Base-by-base conservation (phyloP, 2,797 vertebrate genomes). In the Pseudotriccus pelzelni region DNA sequence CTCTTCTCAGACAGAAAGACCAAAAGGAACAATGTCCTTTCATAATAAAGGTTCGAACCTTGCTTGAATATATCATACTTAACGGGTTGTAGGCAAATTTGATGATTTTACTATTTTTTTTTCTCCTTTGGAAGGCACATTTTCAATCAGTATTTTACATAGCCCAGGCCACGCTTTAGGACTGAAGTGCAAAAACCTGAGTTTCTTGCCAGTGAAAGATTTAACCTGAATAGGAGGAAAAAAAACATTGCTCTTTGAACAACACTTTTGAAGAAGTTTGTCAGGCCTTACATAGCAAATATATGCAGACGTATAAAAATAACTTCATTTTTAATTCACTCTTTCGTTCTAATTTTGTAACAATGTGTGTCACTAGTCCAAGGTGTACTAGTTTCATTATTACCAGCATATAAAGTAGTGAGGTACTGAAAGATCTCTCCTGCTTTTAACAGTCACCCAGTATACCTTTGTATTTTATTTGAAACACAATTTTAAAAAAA, bases 91-190 rank as follows among this genome's bases (percentile, higher is more conserved):
- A 94, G 74, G 50, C 36, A 95, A 84, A 80, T 92, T 56, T 67
- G 7, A 55, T 41, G 5, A 53, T 77, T 82, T 88, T 89, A 90
- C 39, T 88, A 21, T 27, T 30, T 66, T 55, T 53, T 77, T 77
- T 28, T 50, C 60, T n/a, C 36, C 30, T 89, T 68, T 75, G 58
- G 89, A 96, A 94, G 95, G 49, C 30, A 79, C 70, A 76, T 81
- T 91, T 96, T 88, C 21, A 55, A 62, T 49, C 22, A 37, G 10
- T 80, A 44, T 76, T 76, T 79, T 76, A 52, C 23, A 52, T 14
- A 73, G 18, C 14, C 2, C 60, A 81, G 36, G n/a, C 25, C 11
- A 19, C 15, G 36, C 21, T 41, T 16, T 44, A 36, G 0, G 6
- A n/a, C 34, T 37, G 18, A 85, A 63, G 23, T 44, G 18, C 37